Evolutionary conservation across 2,113 vertebrate species (phyloP).

Genomic region (Capreolus pygargus): DNA sequence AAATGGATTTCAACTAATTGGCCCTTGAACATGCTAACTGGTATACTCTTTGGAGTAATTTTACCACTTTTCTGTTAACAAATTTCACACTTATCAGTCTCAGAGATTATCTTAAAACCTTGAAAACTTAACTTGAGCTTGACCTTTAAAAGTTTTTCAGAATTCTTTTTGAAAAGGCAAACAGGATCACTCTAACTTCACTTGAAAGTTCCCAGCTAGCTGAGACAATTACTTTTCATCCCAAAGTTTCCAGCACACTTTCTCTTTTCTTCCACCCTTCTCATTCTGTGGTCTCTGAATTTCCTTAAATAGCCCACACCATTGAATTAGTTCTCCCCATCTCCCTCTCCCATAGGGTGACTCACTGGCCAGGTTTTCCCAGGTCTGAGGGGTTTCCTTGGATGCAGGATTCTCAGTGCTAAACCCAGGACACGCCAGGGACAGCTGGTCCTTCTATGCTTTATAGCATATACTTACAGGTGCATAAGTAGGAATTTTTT

Average conservation of each 20-base stretch:
- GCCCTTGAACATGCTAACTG: not conserved
- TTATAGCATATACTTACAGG: not conserved
- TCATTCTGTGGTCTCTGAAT: not conserved
- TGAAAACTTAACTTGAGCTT: not conserved
- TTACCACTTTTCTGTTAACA: not conserved
- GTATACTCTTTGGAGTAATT: not conserved
- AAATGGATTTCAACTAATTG: conserved; percentile 6
- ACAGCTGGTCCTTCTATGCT: not conserved
- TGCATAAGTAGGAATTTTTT: not conserved
- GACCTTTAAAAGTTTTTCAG: not conserved
- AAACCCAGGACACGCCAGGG: not conserved
- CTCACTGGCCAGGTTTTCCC: not conserved
- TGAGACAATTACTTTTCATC: not conserved
- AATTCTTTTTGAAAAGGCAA: conserved; percentile 15
- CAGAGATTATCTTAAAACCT: not conserved
- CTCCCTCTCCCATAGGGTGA: not conserved
- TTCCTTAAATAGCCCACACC: not conserved
- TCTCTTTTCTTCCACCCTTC: not conserved
- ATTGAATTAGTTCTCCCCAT: not conserved
- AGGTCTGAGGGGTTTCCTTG: not conserved
- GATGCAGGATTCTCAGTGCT: not conserved
- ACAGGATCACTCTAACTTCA: not conserved
- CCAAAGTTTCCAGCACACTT: not conserved
- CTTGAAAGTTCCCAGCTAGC: not conserved
- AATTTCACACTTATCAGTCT: not conserved